Conservation (phyloP, 2,888 invertebrate species). For the Vannuccia rotundouncinata region DNA sequence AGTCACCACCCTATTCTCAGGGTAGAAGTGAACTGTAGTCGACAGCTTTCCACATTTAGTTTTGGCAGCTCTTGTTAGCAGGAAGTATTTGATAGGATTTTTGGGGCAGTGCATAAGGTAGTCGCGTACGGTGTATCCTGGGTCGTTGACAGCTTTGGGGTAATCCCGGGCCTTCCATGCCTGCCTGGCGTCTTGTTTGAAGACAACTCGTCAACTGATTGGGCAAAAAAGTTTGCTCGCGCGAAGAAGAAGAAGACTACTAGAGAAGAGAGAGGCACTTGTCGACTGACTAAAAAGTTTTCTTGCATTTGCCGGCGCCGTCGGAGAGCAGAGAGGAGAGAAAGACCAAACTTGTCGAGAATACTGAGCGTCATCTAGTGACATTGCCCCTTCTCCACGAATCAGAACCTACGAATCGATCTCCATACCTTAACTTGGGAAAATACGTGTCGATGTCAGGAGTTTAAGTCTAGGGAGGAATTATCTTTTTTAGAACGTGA, state of each 20-base stretch:
- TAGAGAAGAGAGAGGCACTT: conserved; percentile 21
- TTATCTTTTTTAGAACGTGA: conserved; percentile 14
- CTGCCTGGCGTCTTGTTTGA: neutral
- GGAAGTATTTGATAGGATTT: no score
- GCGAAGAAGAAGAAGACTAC: neutral
- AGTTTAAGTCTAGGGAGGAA: conserved; percentile 1
- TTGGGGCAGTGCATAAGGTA: no score
- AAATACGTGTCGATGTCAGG: conserved; percentile 13
- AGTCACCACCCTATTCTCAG: no score
- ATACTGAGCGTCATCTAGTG: neutral
- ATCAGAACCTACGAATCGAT: conserved; percentile 3
- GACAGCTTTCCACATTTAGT: no score
- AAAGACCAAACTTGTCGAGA: neutral
- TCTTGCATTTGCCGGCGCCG: neutral
- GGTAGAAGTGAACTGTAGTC: no score
- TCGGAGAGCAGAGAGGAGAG: conserved; percentile 2
- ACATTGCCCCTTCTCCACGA: conserved; percentile 5
- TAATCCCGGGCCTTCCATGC: no score
- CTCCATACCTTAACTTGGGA: neutral
- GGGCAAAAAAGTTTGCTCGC: neutral
- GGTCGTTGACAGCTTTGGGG: no score
- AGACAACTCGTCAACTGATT: neutral
- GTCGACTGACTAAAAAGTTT: conserved; percentile 8
- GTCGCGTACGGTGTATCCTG: no score
- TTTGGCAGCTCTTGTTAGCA: no score